Conservation (phyloP, 2,797 vertebrate species). For the Falco rusticolus region DNA sequence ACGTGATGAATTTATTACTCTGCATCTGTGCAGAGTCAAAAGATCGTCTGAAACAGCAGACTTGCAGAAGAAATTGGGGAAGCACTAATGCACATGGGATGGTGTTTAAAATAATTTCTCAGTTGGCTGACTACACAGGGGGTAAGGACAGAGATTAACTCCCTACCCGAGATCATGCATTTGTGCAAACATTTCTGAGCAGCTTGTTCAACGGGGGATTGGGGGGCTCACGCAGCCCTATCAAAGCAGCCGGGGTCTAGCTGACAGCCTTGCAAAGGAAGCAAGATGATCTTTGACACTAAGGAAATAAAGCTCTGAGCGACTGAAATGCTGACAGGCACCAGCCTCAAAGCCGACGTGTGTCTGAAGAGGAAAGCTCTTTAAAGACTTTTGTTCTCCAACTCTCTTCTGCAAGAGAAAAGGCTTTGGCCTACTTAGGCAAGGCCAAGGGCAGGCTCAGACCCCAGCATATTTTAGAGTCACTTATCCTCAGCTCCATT, state of each 20-base stretch:
- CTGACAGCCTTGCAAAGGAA: slow-evolving; percentile 59
- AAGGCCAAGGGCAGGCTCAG: slow-evolving; percentile 11
- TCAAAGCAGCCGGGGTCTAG: slow-evolving; percentile 46
- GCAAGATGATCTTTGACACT: slow-evolving; percentile 51
- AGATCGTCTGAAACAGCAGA: neutral
- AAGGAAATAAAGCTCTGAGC: slow-evolving; percentile 51
- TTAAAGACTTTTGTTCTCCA: slow-evolving; percentile 38
- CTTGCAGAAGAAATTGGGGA: slow-evolving; percentile 20
- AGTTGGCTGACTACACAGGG: slow-evolving; percentile 16
- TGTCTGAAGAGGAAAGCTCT: slow-evolving; percentile 38
- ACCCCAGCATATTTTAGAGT: slow-evolving; percentile 22
- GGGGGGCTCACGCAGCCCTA: neutral
- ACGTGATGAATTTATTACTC: slow-evolving; percentile 36
- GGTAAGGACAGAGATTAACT: slow-evolving; percentile 37
- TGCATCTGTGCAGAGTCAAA: neutral
- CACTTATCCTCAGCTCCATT: neutral
- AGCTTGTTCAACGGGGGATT: slow-evolving; percentile 48
- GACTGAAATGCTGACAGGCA: slow-evolving; percentile 45
- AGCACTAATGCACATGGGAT: neutral
- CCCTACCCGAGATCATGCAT: slow-evolving; percentile 16
- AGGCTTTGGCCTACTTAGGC: slow-evolving; percentile 18
- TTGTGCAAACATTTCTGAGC: slow-evolving; percentile 51
- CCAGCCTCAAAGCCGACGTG: neutral
- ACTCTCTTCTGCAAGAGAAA: slow-evolving; percentile 3
- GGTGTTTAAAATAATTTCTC: slow-evolving; percentile 44